These are phyloP conservation scores for Sphaeramia orbicularis DNA, from an alignment of 2,797 vertebrate genomes.

Conservation along the genomic window DNA sequence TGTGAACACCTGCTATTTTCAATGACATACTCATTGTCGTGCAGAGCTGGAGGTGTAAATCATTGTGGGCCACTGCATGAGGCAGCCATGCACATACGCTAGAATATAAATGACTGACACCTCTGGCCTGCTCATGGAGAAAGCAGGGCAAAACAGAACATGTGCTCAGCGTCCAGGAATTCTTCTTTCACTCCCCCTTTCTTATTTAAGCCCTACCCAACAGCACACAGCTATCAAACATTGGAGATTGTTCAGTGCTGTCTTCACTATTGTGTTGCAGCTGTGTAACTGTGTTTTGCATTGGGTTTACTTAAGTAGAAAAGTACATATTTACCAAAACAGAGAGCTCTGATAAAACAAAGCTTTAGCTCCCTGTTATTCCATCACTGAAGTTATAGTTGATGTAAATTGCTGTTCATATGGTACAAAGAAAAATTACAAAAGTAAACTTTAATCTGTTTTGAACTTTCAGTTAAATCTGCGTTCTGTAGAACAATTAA, in stretches of 20 bases:
- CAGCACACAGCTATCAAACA: slow-evolving; percentile 33
- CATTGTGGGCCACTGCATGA: slow-evolving; percentile 47
- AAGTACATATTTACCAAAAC: no score
- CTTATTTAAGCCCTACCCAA: slow-evolving; percentile 54
- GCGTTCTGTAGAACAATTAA: slow-evolving; percentile 7
- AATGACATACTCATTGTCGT: slow-evolving; percentile 74
- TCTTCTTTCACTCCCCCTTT: slow-evolving; percentile 58
- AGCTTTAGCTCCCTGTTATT: no score
- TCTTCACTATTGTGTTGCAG: neutral
- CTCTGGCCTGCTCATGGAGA: slow-evolving; percentile 36
- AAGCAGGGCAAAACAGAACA: slow-evolving; percentile 68
- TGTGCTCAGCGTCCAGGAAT: slow-evolving; percentile 75
- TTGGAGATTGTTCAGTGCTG: slow-evolving; percentile 22
- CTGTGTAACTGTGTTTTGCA: no score
- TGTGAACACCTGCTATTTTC: slow-evolving; percentile 82
- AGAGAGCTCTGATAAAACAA: no score
- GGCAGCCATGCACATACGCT: slow-evolving; percentile 30
- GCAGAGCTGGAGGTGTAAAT: slow-evolving; percentile 72
- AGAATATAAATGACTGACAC: slow-evolving; percentile 65
- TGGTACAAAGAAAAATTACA: no score
- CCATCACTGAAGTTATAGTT: no score
- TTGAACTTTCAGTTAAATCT: slow-evolving; percentile 14
- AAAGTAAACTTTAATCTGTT: neutral
- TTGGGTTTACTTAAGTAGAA: no score
- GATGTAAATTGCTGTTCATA: no score